These are phyloP conservation scores for Scleropages formosus DNA, from an alignment of 2,797 vertebrate genomes.

Conservation along the genomic window DNA sequence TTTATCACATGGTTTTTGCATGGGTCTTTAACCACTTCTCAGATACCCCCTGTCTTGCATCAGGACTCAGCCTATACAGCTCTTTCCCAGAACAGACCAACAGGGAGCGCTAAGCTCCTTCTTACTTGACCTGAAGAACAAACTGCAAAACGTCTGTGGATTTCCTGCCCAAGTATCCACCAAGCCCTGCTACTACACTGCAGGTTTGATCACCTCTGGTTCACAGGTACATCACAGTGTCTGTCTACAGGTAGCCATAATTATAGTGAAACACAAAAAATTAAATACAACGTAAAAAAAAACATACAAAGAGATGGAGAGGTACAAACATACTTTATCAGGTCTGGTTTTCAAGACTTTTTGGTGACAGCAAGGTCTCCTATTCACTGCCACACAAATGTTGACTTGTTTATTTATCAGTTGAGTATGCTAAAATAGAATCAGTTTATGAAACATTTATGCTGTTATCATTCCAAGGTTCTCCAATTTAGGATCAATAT, in stretches of 20 bases:
- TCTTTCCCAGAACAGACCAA: constrained; percentile 68
- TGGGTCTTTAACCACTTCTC: constrained; percentile 35
- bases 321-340: no score
- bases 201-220: constrained; percentile 54
- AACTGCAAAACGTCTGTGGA: constrained; percentile 74
- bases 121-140: constrained; percentile 67
- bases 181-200: constrained; percentile 66
- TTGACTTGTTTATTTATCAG: not conserved
- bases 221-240: constrained; percentile 40
- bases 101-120: constrained; percentile 72
- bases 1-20: constrained; percentile 1
- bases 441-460: no score
- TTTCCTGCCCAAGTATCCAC: constrained; percentile 72
- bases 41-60: constrained; percentile 87
- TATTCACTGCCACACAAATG: not conserved
- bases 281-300: no score
- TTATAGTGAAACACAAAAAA: constrained; percentile 27
- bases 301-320: no score
- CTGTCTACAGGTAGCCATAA: constrained; percentile 32
- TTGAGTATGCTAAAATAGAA: no score
- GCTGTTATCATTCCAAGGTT: no score
- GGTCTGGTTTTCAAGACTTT: no score
- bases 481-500: no score
- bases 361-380: no score
- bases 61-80: constrained; percentile 78